Base-by-base conservation (phyloP, 2,797 vertebrate genomes). In the Erethizon dorsatum region DNA sequence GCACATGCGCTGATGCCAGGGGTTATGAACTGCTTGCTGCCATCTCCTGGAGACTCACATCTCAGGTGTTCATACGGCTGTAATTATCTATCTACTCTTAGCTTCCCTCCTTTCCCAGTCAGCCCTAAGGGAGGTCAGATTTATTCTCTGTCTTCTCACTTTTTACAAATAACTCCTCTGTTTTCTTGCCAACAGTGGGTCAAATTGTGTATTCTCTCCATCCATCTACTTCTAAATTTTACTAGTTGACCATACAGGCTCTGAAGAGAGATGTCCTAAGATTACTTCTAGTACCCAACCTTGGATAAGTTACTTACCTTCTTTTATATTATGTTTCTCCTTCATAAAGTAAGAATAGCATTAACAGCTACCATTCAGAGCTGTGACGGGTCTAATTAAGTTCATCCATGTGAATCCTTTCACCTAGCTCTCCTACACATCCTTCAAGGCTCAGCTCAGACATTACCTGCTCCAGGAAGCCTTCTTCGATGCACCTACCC, bases 241-340 rank as follows among this genome's bases (percentile, higher is more conserved):
- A 45, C 41, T 52, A 52, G 24, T n/a, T 86, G 56, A 80, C 13
- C 37, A 75, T 2, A 9, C 3, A n/a, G 61, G 28, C 31, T 92
- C 88, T 57, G 2, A 18, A 54, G 8, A 94, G 12, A 90, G 31
- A 67, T 47, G 63, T 61, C 28, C 71, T 77, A 83, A 69, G 47
- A 63, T 65, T 78, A 79, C 24, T 10, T 41, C 28, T 41, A 50
- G n/a, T 12, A 65, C 31, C 47, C 28, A 6, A 96, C 56, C 37
- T 90, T 73, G 24, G 22, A 33, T 33, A 86, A 86, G 28, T 83
- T 54, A 71, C 50, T 92, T n/a, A 75, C 3, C 54, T 3, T 93
- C 26, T 91, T 78, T 90, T 61, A 88, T 18, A 61, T 22, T 88
- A 56, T 69, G 17, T 24, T 93, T 56, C n/a, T 75, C 67, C 88